Evolutionary conservation across 2,113 vertebrate genomes (phyloP), one percentile per base, ranked within the genome.

Genomic region (Bufo bufo): DNA sequence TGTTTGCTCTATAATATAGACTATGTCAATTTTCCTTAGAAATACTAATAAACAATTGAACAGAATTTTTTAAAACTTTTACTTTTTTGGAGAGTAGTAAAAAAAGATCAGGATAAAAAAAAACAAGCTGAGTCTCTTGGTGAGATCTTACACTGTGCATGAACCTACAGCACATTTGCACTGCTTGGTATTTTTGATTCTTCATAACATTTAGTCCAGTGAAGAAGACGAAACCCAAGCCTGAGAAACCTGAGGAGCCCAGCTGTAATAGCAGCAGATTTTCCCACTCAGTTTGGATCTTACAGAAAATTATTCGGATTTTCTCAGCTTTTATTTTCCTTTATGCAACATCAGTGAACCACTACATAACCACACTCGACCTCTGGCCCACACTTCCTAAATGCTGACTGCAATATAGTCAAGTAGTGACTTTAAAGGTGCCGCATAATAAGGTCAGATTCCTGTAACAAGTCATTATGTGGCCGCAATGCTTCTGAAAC

Each of bases 281-380:
- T 87, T 71, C 77, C 86, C 65, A 69, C 23, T 82, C 23, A 71
- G 20, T 19, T 47, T 59, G 54, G 79, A 43, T 61, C 19, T 71
- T 33, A 6, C 54, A 74, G 69, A 82, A 82, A 82, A 72, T 61
- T 20, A 59, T 74, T 59, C 63, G 79, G 79, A 82, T 56, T 82
- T 82, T 87, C 86, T 69, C 79, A 82, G 77, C 52, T 85, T 77
- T 63, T 75, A 16, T 54, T 72, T 80, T 33, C n/a, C 13, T 66
- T 87, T 33, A 47, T 13, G 77, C 19, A 82, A 58, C 33, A 74
- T 14, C n/a, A 80, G 63, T 23, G 65, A 87, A 82, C 71, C 52
- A 23, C 66, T 69, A 10, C 49, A 33, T 75, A 19, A 87, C 79
- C 79, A 20, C 63, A 63, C 14, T 61, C 20, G 43, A 19, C 49